These are phyloP conservation scores for Timema cristinae DNA, from an alignment of 2,888 invertebrate genomes.

Conservation along the genomic window DNA sequence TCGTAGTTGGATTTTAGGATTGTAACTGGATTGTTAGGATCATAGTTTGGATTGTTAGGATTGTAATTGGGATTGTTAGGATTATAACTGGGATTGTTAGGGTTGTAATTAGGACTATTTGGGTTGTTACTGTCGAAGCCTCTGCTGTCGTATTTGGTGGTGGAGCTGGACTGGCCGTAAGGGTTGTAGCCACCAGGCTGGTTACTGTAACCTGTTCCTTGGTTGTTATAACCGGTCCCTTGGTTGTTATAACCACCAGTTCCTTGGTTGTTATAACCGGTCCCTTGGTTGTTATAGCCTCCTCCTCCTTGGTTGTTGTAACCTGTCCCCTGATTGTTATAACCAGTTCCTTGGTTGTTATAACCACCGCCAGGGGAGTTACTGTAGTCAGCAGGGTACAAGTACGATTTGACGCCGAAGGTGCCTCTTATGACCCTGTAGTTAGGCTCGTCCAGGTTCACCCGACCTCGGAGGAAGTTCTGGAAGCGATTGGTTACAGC, in stretches of 20 bases:
- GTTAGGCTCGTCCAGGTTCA: slow-evolving; percentile 58
- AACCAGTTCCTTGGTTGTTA: background rate
- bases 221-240: background rate
- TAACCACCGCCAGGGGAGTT: background rate
- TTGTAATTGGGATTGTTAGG: slow-evolving; percentile 9
- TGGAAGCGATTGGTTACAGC: slow-evolving; percentile 65
- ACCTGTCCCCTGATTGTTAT: background rate
- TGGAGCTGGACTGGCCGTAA: background rate
- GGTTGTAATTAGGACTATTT: slow-evolving; percentile 5
- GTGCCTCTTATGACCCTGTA: slow-evolving; percentile 59
- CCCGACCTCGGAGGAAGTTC: slow-evolving; percentile 58
- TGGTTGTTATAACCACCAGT: background rate
- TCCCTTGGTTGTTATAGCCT: background rate
- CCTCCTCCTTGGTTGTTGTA: background rate
- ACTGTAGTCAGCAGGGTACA: background rate
- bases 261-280: background rate
- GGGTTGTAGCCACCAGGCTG: background rate
- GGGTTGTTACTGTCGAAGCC: background rate
- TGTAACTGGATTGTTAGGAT: background rate
- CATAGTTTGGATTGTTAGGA: background rate
- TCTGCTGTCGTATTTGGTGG: background rate
- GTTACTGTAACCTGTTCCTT: background rate
- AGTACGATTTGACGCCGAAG: slow-evolving; percentile 20
- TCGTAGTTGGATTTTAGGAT: too few species aligned
- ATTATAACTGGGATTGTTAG: background rate